phyloP scores from a whole-genome alignment of 2,113 vertebrate species.

The sheep (Ovis aries) region DNA sequence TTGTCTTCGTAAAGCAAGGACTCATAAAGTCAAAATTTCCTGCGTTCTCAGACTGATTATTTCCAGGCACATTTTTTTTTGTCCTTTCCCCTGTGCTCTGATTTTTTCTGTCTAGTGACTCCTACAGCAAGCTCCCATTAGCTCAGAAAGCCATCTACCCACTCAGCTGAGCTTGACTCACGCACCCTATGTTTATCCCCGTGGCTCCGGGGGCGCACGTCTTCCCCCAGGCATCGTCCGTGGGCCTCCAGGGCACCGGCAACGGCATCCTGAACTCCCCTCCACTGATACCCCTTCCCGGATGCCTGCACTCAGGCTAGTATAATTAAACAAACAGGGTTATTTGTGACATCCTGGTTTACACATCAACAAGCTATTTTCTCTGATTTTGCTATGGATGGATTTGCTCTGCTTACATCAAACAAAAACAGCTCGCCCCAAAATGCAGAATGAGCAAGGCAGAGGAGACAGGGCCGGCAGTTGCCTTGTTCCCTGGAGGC shows the following conservation, averaged over 20 bases:
- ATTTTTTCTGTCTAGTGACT: slow-evolving; percentile 43
- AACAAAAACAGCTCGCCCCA: slow-evolving; percentile 73
- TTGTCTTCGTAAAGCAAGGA: neutral
- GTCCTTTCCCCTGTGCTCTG: slow-evolving; percentile 23
- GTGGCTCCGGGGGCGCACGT: neutral
- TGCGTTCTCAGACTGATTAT: neutral
- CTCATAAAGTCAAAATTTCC: neutral
- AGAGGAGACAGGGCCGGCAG: slow-evolving; percentile 32
- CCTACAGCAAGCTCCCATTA: neutral
- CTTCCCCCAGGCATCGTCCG: neutral
- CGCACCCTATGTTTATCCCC: slow-evolving; percentile 27
- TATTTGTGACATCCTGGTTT: slow-evolving; percentile 77
- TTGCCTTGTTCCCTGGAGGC: slow-evolving; percentile 31
- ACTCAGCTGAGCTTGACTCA: slow-evolving; percentile 44
- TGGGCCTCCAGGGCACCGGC: neutral
- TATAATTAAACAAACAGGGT: slow-evolving; percentile 75
- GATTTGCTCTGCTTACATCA: slow-evolving; percentile 77
- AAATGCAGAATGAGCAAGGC: slow-evolving; percentile 66
- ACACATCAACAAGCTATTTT: slow-evolving; percentile 78
- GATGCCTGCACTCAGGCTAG: slow-evolving; percentile 44
- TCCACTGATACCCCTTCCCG: neutral
- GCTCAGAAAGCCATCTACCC: neutral
- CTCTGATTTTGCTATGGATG: slow-evolving; percentile 75
- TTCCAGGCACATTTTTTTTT: neutral
- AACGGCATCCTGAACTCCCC: slow-evolving; percentile 20